Percentiles rank a stretch among this genome's conserved stretches.
phyloP scores from a whole-genome alignment of 2,797 vertebrate species.

The Alca torda region DNA sequence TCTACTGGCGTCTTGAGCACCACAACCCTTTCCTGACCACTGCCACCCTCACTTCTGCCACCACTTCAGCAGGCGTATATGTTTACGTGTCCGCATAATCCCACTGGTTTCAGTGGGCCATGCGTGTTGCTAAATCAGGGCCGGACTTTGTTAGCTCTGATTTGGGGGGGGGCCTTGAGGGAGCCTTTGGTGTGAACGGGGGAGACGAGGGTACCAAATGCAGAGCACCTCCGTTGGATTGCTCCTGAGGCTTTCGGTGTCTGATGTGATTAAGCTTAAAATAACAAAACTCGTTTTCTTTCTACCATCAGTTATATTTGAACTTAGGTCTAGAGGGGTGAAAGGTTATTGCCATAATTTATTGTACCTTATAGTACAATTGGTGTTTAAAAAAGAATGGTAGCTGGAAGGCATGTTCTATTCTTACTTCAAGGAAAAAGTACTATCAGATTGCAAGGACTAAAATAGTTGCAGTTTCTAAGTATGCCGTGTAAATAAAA shows the following conservation, averaged over 20 bases:
- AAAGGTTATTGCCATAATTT: conserved; percentile 55
- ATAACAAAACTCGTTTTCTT: conserved; percentile 44
- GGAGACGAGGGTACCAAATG: neutral
- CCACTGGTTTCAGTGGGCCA: neutral
- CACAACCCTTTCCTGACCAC: neutral
- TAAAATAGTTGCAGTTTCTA: neutral
- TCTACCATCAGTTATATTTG: conserved; percentile 11
- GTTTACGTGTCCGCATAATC: neutral
- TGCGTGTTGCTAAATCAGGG: fast-evolving
- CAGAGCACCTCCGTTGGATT: neutral
- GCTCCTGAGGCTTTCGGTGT: neutral
- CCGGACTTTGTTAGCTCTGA: neutral
- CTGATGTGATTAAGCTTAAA: conserved; percentile 43
- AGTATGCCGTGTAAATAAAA: neutral
- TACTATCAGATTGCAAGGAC: neutral
- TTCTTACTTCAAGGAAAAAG: conserved; percentile 17
- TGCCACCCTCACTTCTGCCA: neutral
- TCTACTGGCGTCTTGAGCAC: neutral
- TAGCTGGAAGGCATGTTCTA: conserved; percentile 40
- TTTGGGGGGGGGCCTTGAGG: neutral
- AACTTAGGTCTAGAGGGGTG: conserved; percentile 7
- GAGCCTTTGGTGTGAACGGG: neutral
- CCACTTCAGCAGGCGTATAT: neutral
- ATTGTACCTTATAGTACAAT: neutral
- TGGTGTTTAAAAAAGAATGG: neutral